phyloP scores from a whole-genome alignment of 1,140 invertebrate species.

The Plectrocnemia conspersa region DNA sequence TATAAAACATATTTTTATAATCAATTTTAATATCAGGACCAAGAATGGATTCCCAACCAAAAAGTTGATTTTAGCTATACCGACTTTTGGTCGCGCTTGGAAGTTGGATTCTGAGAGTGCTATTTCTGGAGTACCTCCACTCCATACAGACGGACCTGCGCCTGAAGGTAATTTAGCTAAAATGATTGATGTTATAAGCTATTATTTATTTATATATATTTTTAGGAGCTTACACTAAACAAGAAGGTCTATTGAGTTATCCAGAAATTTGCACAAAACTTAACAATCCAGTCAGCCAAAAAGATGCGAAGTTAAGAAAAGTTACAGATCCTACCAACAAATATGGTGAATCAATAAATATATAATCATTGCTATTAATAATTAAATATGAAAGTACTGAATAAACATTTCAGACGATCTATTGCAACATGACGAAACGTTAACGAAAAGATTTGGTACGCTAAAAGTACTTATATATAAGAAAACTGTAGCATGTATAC shows the following conservation, averaged over 20 bases:
- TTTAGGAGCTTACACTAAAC: slow-evolving; percentile 61
- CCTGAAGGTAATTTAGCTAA: slow-evolving; percentile 30
- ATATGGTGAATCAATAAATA: no score
- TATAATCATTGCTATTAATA: no score
- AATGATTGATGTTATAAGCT: neutral
- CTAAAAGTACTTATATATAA: no score
- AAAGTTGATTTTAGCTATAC: slow-evolving; percentile 80
- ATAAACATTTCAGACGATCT: no score
- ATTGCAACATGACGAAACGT: slow-evolving; percentile 31
- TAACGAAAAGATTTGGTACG: no score
- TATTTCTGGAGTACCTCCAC: slow-evolving; percentile 69
- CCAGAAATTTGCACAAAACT: slow-evolving; percentile 74
- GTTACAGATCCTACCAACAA: slow-evolving; percentile 71
- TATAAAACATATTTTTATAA: no score
- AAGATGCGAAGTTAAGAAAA: slow-evolving; percentile 62
- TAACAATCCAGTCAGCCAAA: slow-evolving; percentile 57
- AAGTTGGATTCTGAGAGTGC: slow-evolving; percentile 68
- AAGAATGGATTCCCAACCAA: slow-evolving; percentile 59
- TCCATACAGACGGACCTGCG: slow-evolving; percentile 60
- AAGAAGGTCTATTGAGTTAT: slow-evolving; percentile 71
- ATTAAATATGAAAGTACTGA: no score
- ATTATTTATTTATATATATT: neutral
- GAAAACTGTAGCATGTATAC: no score
- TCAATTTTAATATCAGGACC: slow-evolving; percentile 48
- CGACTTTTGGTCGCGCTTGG: slow-evolving; percentile 79